Evolutionary conservation across 2,888 invertebrate species (phyloP).

Genomic region (Heliconius aoede): DNA sequence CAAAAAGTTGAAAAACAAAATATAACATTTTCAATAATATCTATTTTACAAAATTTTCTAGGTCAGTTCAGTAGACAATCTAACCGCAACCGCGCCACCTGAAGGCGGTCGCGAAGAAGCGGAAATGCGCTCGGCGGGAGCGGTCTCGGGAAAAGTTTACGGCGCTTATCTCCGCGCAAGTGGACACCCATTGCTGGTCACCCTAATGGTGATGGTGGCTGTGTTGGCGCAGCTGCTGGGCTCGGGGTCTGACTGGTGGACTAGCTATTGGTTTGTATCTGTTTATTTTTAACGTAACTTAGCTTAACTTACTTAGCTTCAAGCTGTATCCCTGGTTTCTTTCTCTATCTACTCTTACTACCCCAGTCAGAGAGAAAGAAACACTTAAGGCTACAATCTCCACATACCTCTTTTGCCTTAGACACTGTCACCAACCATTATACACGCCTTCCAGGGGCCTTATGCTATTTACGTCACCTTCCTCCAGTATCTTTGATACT

Average conservation of each 20-base stretch:
- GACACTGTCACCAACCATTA: too few species aligned
- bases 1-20: too few species aligned
- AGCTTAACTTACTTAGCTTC: too few species aligned
- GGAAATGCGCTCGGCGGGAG: conserved; percentile 85
- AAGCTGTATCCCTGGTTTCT: too few species aligned
- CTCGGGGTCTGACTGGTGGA: conserved; percentile 90
- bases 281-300: neutral
- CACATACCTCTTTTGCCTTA: too few species aligned
- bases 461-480: too few species aligned
- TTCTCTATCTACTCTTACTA: too few species aligned
- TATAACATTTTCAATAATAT: neutral
- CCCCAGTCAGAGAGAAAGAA: too few species aligned
- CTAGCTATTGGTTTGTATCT: conserved; percentile 87
- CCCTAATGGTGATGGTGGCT: conserved; percentile 85
- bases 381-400: too few species aligned
- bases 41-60: conserved; percentile 48
- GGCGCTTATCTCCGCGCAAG: conserved; percentile 88
- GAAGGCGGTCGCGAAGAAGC: conserved; percentile 79
- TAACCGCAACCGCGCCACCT: conserved; percentile 78
- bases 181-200: conserved; percentile 85
- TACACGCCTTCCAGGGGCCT: too few species aligned
- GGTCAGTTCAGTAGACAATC: conserved; percentile 83
- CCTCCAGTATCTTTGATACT: too few species aligned
- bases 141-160: conserved; percentile 85
- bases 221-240: conserved; percentile 87